These are phyloP conservation scores for Vidua macroura DNA, from an alignment of 2,113 vertebrate genomes.

Conservation along the genomic window DNA sequence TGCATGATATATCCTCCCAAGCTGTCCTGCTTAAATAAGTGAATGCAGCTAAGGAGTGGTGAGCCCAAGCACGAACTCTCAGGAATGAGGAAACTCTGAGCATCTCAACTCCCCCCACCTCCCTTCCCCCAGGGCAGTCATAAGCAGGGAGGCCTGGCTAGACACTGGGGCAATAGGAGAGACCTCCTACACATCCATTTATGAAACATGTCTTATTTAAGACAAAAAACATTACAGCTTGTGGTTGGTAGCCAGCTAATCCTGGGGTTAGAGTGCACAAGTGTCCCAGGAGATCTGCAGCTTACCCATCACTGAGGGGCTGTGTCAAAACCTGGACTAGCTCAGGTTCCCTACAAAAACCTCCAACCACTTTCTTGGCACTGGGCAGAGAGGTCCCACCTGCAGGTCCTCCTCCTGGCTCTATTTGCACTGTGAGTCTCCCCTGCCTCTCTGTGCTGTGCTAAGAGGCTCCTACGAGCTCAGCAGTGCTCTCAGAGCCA, in stretches of 20 bases:
- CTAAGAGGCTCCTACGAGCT: neutral
- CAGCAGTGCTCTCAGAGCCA: neutral
- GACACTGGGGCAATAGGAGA: neutral
- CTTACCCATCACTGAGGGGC: neutral
- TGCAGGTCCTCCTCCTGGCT: rapidly evolving
- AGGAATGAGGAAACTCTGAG: conserved; percentile 45
- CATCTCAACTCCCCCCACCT: neutral
- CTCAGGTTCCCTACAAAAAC: neutral
- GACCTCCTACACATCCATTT: neutral
- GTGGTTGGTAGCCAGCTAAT: neutral
- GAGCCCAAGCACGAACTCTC: neutral
- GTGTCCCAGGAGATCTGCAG: neutral
- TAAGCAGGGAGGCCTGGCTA: neutral
- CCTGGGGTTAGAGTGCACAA: neutral
- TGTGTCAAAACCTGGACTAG: neutral
- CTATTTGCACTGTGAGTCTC: rapidly evolving
- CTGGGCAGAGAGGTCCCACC: neutral
- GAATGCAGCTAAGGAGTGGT: neutral
- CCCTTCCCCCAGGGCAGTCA: neutral
- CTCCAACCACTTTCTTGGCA: neutral
- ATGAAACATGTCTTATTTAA: neutral
- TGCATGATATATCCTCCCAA: neutral
- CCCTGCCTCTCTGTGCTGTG: neutral
- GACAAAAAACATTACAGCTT: neutral
- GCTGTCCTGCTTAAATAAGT: conserved; percentile 45